phyloP scores from a whole-genome alignment of 2,888 invertebrate genomes.

The Myathropa florea region DNA sequence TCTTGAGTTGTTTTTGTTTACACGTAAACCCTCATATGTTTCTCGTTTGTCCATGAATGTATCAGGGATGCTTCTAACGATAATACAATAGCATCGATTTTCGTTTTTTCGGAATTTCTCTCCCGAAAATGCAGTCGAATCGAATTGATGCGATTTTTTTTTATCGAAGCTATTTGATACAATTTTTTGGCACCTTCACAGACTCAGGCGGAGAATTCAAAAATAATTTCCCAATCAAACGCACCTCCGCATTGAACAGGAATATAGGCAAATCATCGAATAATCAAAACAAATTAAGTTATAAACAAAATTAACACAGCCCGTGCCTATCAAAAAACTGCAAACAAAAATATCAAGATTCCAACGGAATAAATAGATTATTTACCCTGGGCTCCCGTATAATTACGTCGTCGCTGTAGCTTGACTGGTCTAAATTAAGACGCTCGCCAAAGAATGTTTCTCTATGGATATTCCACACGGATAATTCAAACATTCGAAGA shows the following conservation, averaged over 20 bases:
- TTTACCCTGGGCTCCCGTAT: constrained; percentile 25
- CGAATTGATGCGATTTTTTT: too few species aligned
- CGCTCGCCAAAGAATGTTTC: constrained; percentile 13
- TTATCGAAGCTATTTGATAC: too few species aligned
- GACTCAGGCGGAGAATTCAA: background rate
- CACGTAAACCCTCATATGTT: too few species aligned
- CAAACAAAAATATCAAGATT: constrained; percentile 6
- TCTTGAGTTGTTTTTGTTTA: too few species aligned
- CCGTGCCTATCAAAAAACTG: background rate
- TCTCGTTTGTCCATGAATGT: too few species aligned
- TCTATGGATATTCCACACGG: constrained; percentile 60
- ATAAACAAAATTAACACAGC: background rate
- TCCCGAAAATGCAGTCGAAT: too few species aligned
- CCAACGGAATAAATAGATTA: constrained; percentile 32
- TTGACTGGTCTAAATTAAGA: constrained; percentile 47
- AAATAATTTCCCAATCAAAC: background rate
- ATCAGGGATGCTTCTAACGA: too few species aligned
- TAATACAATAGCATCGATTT: background rate
- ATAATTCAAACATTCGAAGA: constrained; percentile 32
- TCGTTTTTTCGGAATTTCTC: background rate
- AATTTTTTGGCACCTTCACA: too few species aligned
- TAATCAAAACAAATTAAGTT: background rate
- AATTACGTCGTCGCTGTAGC: constrained; percentile 21
- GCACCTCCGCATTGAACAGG: background rate
- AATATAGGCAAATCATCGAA: background rate